phyloP scores from a whole-genome alignment of 2,888 invertebrate genomes.

The Gasteruption jaculator region DNA sequence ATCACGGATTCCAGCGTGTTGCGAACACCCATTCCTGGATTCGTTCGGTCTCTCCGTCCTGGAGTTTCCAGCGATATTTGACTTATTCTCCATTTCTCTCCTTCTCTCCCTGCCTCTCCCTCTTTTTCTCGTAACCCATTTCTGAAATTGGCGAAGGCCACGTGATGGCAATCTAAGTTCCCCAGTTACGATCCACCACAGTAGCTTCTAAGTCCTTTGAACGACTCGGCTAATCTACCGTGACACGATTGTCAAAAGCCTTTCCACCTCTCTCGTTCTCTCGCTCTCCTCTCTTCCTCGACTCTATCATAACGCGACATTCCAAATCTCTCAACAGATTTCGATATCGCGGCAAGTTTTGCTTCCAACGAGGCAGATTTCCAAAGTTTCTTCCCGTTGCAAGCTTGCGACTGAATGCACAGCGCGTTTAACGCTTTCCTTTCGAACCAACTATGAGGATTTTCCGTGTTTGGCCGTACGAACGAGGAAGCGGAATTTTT shows the following conservation, averaged over 20 bases:
- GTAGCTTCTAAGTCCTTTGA: constrained; percentile 32
- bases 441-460: too few species aligned
- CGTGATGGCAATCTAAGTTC: constrained; percentile 46
- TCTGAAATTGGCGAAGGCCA: constrained; percentile 28
- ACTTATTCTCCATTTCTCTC: constrained; percentile 5
- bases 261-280: too few species aligned
- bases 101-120: constrained; percentile 3
- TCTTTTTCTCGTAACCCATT: constrained; percentile 10
- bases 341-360: too few species aligned
- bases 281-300: constrained; percentile 1
- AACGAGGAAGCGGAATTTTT: too few species aligned
- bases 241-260: constrained; percentile 25
- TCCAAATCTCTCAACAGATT: constrained; percentile 13
- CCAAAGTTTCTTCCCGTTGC: too few species aligned
- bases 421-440: too few species aligned
- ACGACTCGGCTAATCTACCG: constrained; percentile 31
- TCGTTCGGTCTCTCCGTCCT: constrained; percentile 11
- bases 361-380: too few species aligned
- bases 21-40: neutral
- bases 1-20: neutral
- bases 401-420: too few species aligned
- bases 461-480: too few species aligned
- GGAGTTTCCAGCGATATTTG: constrained; percentile 16
- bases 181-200: too few species aligned
- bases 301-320: too few species aligned